Base-by-base conservation (phyloP, 2,113 vertebrate genomes). In the Probosciger aterrimus region DNA sequence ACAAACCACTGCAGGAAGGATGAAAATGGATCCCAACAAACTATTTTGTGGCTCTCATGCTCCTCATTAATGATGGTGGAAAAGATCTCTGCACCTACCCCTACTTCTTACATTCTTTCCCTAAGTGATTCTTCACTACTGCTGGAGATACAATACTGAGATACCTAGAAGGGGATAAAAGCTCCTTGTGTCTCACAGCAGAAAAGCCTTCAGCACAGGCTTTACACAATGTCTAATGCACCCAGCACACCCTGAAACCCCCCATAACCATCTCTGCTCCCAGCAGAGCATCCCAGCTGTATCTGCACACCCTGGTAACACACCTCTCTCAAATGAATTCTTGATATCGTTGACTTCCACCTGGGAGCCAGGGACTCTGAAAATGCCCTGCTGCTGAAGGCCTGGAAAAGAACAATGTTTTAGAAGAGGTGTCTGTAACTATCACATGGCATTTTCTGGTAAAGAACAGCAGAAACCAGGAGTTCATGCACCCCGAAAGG, bases 271-370 rank as follows among this genome's bases (percentile, higher is more conserved):
- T 0, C 41, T 27, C 74, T 46, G 37, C 92, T 33, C 3, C 1
- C 41, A 35, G 57, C 63, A 46, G 2, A 2, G 39, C 11, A 2
- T 10, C 78, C 78, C 24, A 27, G 49, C 73, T 43, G 31, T 0
- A 8, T 39, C 60, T 6, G 35, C 73, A 15, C 52, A 22, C 8
- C 25, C 55, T 7, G 57, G 71, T 35, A 10, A 82, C 99, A 82
- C 81, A 99, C 99, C 99, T 99, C 99, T 99, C 96, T 99, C 99
- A 97, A 99, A 99, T 25, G 99, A 99, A 96, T 99, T 99, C 98
- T 99, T 99, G 98, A 99, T 99, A 97, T 99, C 99, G 9, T 99
- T 99, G 95, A 99, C 99, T 98, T 99, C 99, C 62, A 99, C 98
- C 97, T 99, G 99, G 93, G 99, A 99, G 96, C 99, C 99, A 20